phyloP scores from a whole-genome alignment of 2,888 invertebrate species.

The Sepioteuthis lessoniana region DNA sequence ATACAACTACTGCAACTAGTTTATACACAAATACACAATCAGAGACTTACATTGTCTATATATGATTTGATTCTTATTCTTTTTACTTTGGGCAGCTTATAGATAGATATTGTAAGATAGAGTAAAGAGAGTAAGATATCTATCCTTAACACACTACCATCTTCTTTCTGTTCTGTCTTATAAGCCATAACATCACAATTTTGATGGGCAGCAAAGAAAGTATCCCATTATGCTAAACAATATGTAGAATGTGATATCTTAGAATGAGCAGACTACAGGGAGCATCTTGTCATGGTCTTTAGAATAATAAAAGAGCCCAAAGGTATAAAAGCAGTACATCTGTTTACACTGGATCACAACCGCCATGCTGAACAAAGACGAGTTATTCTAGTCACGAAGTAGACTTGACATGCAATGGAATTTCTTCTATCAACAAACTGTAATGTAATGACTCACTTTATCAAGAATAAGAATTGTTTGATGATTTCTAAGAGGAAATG shows the following conservation, averaged over 20 bases:
- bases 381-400: slow-evolving; percentile 1
- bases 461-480: background rate
- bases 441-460: background rate
- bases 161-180: background rate
- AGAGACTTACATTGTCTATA: no score
- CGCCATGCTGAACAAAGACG: background rate
- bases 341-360: slow-evolving; percentile 20
- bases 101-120: no score
- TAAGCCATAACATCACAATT: background rate
- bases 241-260: background rate
- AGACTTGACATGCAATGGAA: slow-evolving; percentile 16
- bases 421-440: background rate
- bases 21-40: no score
- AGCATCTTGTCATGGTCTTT: background rate
- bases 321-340: background rate
- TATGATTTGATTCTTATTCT: no score
- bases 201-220: background rate
- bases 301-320: background rate
- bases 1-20: no score
- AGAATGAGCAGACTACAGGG: background rate
- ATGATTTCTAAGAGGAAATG: background rate
- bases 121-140: no score
- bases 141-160: background rate
- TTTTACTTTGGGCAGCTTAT: no score
- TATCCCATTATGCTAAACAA: background rate